Conservation (phyloP, 1,140 invertebrate species). For the Pseudomyrmex sp. region DNA sequence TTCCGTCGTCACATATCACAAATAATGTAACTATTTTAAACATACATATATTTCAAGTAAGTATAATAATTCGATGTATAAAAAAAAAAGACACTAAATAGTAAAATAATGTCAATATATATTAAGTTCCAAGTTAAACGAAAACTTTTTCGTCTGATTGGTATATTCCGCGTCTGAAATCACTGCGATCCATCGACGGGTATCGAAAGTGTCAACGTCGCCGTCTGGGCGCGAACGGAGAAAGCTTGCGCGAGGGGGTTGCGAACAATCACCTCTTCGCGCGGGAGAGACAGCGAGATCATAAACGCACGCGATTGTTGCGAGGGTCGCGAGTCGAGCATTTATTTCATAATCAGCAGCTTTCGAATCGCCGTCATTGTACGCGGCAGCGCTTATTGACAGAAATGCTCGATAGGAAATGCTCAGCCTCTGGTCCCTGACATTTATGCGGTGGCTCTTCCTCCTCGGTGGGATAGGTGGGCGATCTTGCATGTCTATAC, state of each 20-base stretch:
- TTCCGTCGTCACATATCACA: not conserved
- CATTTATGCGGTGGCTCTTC: slow-evolving; percentile 79
- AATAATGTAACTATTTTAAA: not conserved
- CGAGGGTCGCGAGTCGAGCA: slow-evolving; percentile 68
- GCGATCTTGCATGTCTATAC: slow-evolving; percentile 18
- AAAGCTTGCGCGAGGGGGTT: slow-evolving; percentile 35
- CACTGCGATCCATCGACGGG: slow-evolving; percentile 44
- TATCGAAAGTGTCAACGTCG: slow-evolving; percentile 72
- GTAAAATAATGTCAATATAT: not conserved
- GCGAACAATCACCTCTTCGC: not conserved
- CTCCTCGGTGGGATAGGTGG: slow-evolving; percentile 29
- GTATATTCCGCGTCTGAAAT: slow-evolving; percentile 57
- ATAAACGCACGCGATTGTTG: slow-evolving; percentile 21
- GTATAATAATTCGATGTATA: not conserved
- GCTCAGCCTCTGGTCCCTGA: slow-evolving; percentile 81
- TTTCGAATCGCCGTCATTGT: slow-evolving; percentile 81
- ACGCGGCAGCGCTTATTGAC: slow-evolving; percentile 79
- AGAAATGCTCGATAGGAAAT: slow-evolving; percentile 83
- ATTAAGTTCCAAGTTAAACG: slow-evolving; percentile 21
- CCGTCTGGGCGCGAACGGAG: slow-evolving; percentile 52
- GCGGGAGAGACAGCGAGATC: slow-evolving; percentile 38
- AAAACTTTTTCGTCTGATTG: slow-evolving; percentile 7
- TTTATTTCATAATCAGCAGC: slow-evolving; percentile 83
- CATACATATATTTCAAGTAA: not conserved
- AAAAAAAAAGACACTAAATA: not conserved